These are phyloP conservation scores for Heliothis virescens DNA, from an alignment of 1,140 invertebrate species.

Conservation along the genomic window DNA sequence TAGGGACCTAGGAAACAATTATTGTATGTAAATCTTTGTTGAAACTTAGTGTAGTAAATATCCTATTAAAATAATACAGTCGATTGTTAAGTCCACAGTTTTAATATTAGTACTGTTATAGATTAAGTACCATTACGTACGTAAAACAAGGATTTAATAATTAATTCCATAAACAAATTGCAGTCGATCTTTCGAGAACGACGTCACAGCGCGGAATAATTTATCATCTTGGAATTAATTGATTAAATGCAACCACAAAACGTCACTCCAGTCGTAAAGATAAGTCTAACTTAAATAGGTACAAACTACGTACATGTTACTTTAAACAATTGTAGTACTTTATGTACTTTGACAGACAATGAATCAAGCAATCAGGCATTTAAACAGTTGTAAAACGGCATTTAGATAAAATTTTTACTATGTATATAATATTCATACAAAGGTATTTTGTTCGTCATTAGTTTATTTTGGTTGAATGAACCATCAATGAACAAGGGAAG, in stretches of 20 bases:
- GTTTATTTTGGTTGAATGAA: slow-evolving; percentile 43
- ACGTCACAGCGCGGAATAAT: not conserved
- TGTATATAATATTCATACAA: not conserved
- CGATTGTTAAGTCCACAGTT: too few species aligned
- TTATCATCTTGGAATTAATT: slow-evolving; percentile 8
- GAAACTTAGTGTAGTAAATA: too few species aligned
- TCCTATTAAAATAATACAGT: too few species aligned
- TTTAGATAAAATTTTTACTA: slow-evolving; percentile 19
- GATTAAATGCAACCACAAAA: slow-evolving; percentile 17
- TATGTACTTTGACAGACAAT: too few species aligned
- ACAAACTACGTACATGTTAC: slow-evolving; percentile 12
- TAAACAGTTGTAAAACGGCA: slow-evolving; percentile 29
- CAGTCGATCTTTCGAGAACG: slow-evolving; percentile 9
- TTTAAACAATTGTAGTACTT: too few species aligned
- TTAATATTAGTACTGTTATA: not conserved
- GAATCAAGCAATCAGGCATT: slow-evolving; percentile 6
- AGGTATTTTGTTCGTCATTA: slow-evolving; percentile 6
- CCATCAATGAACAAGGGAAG: slow-evolving; percentile 53
- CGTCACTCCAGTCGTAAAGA: not conserved
- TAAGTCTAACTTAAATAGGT: not conserved
- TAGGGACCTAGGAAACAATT: too few species aligned
- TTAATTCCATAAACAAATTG: slow-evolving; percentile 4
- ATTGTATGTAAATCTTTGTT: too few species aligned
- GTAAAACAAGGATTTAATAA: not conserved
- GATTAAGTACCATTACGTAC: not conserved